Conservation (phyloP, 2,888 invertebrate genomes). For the Sericinus montela region DNA sequence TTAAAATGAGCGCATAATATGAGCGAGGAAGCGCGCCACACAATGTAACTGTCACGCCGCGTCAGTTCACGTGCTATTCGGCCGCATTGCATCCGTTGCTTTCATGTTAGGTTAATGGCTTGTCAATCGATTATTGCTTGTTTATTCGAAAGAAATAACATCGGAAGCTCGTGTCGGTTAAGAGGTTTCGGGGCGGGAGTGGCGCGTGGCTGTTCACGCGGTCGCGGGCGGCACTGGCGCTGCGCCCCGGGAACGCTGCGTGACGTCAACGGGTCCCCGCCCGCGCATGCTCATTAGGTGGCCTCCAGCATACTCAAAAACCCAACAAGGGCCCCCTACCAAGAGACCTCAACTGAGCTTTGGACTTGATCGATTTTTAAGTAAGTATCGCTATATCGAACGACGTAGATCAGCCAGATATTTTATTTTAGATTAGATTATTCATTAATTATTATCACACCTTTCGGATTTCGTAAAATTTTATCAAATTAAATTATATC, state of each 20-base stretch:
- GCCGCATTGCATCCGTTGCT: constrained; percentile 22
- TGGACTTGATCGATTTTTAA: constrained; percentile 76
- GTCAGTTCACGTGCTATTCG: constrained; percentile 34
- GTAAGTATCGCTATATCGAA: constrained; percentile 32
- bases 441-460: too few species aligned
- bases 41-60: constrained; percentile 29
- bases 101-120: constrained; percentile 25
- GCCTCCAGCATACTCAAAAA: constrained; percentile 58
- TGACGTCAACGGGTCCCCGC: constrained; percentile 64
- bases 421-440: too few species aligned
- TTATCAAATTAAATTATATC: too few species aligned
- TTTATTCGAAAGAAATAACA: constrained; percentile 41
- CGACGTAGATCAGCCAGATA: neutral
- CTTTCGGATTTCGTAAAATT: too few species aligned
- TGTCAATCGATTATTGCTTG: constrained; percentile 33
- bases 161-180: constrained; percentile 66
- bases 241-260: constrained; percentile 64
- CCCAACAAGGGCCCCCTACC: constrained; percentile 64
- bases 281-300: constrained; percentile 38
- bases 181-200: constrained; percentile 59
- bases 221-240: constrained; percentile 71
- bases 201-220: constrained; percentile 70
- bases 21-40: constrained; percentile 26
- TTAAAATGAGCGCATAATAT: constrained; percentile 35
- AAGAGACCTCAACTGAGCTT: constrained; percentile 74